Evolutionary conservation across 92 coral and sea anemone species (phyloP), one percentile per base, ranked within the genome.

Genomic region (Galaxea fascicularis): DNA sequence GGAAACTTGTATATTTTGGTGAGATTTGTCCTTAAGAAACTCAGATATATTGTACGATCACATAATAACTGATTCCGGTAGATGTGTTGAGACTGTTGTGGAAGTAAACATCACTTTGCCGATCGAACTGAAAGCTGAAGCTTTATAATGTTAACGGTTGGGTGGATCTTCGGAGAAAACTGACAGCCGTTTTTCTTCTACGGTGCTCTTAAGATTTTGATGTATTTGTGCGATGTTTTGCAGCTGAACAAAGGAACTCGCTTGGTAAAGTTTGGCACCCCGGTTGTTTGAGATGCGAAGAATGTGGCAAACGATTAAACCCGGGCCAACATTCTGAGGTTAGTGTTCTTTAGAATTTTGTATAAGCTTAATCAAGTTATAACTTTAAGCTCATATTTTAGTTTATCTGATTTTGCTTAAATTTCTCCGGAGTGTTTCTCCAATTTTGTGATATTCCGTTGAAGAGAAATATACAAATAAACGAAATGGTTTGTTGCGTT

Each of bases 301-400:
- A 97, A 82, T 97, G 99, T 73, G 98, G 99, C 29, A 97, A 95
- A 81, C 77, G 96, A 9, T 86, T 97, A 75, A 97, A 97, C 79
- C 99, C 99, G 1, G 99, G 99, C 17, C 99, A 97, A 59, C 99
- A 97, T 83, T 97, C 99, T 0, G 99, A 97, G 95, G 99, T 94
- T 74, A 28, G 73, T 26, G 39, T 13, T n/a, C 51, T 16, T n/a
- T 58, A 16, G 44, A 41, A 44, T 49, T 49, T 49, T 8, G 54
- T 49, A 49, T 10, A 49, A 10, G n/a, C n/a, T 49, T 49, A 10
- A 22, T 28, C 29, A 8, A 10, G 66, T 21, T 60, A 5, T 4
- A 2, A 5, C n/a, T n/a, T n/a, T n/a, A 21, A 22, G 30, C 27
- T 59, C 20, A 20, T n/a, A 4, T 25, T 2, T 59, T 5, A 46